These are phyloP conservation scores for Chironomus tentans DNA, from an alignment of 2,888 invertebrate species.

Conservation along the genomic window DNA sequence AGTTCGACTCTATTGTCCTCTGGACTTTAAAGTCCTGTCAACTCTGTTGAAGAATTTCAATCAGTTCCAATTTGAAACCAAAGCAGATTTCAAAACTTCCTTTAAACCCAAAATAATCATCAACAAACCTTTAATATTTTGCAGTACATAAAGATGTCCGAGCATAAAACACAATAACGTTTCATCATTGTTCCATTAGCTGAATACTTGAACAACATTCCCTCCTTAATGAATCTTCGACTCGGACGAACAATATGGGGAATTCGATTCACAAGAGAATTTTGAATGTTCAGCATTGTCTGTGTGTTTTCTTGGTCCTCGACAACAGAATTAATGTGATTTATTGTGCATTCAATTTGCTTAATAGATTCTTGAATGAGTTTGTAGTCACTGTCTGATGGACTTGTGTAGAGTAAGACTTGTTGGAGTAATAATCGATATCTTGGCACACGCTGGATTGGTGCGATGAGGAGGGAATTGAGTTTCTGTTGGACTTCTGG, in stretches of 20 bases:
- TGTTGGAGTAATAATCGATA: constrained; percentile 64
- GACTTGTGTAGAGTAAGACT: constrained; percentile 51
- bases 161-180: constrained; percentile 60
- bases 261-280: constrained; percentile 49
- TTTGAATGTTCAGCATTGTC: constrained; percentile 57
- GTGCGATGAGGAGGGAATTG: constrained; percentile 62
- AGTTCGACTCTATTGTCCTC: too few species aligned
- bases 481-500: constrained; percentile 63
- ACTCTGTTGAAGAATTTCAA: too few species aligned
- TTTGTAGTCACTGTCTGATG: constrained; percentile 48
- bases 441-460: constrained; percentile 69
- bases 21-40: too few species aligned
- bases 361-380: constrained; percentile 51
- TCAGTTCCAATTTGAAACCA: too few species aligned
- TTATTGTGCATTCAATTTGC: constrained; percentile 57
- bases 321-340: constrained; percentile 63
- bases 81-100: too few species aligned
- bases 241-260: constrained; percentile 57
- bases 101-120: too few species aligned
- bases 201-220: constrained; percentile 50
- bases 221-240: constrained; percentile 60
- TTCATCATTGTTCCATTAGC: constrained; percentile 44
- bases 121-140: constrained; percentile 46
- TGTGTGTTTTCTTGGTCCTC: constrained; percentile 64
- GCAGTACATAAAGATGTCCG: constrained; percentile 64